Base-by-base conservation (phyloP, 2,888 invertebrate species). In the Rotaria sp. region DNA sequence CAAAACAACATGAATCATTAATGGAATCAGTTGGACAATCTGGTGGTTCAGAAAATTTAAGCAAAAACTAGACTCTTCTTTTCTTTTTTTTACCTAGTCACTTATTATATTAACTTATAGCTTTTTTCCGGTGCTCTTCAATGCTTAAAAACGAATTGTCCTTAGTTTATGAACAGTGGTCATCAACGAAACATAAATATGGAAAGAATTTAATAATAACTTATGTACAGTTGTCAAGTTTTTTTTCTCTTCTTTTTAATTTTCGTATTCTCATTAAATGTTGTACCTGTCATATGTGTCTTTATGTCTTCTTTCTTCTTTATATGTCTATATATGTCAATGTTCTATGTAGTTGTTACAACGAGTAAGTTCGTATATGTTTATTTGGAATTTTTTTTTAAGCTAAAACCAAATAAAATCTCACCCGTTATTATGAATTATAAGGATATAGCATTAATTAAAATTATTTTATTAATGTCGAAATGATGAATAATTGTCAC, bases 31-130 rank as follows among this genome's bases (percentile, higher is more conserved):
- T 35, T 45, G 45, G 45, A 80, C 24, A 45, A 45, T 35, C 24
- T 45, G 80, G 45, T 80, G 80, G 80, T 45, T 45, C 24, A n/a
- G 41, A 80, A 80, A 80, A 80, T 80, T 80, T 45, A 24, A 38
- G 11, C 15, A 80, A 45, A 45, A 45, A 80, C 45, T 67, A 67
- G 21, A 18, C 18, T 67, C 35, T 35, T 35, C 30, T 8, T 18
- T 57, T 57, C 5, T 10, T 57, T 2, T n/a, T 67, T 67, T 30
- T 67, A 67, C 67, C 67, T 67, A 67, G 67, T 67, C 67, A 67
- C 1, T 35, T 35, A 18, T 21, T 67, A 30, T 2, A 21, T 52
- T 67, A 35, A 21, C 18, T 21, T 24, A 5, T 52, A 52, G 52
- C 52, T 24, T 59, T 21, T 18, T 67, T 67, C 67, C 67, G 67